Evolutionary conservation across 2,797 vertebrate genomes (phyloP).

Genomic region (Esox masquinongy): DNA sequence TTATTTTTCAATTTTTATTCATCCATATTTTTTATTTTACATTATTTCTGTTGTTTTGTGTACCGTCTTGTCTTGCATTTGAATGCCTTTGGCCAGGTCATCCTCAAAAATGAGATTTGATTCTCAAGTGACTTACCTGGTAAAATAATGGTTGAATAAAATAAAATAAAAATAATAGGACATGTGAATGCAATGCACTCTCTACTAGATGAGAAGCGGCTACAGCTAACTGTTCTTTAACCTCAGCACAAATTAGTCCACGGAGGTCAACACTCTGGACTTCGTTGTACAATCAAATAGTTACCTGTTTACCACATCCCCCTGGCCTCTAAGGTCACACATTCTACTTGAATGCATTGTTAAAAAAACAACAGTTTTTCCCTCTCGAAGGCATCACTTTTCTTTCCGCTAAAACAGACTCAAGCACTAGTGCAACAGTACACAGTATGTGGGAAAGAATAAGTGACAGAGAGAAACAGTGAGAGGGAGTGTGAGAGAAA

Average conservation of each 20-base stretch:
- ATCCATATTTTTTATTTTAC: neutral
- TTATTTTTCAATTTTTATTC: constrained; percentile 16
- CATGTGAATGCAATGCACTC: neutral
- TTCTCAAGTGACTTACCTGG: too few relatives aligned
- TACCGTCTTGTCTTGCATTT: too few relatives aligned
- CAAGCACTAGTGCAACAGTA: too few relatives aligned
- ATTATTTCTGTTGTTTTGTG: neutral
- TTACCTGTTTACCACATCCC: neutral
- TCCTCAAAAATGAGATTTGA: too few relatives aligned
- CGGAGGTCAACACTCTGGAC: neutral
- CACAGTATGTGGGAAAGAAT: neutral
- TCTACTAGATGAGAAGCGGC: neutral
- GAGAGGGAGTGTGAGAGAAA: neutral
- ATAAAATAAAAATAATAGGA: neutral
- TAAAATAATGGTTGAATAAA: too few relatives aligned
- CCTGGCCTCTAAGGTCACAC: constrained; percentile 14
- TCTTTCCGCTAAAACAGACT: too few relatives aligned
- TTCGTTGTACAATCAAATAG: neutral
- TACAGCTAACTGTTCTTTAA: neutral
- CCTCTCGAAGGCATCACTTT: too few relatives aligned
- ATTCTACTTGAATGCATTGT: neutral
- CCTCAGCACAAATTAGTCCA: constrained; percentile 15
- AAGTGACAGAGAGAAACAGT: neutral
- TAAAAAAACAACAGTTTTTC: too few relatives aligned
- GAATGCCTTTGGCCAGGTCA: too few relatives aligned